Percentiles rank a stretch among this genome's conserved stretches.
These are phyloP conservation scores for Pogoniulus pusillus DNA, from an alignment of 2,797 vertebrate species.

Conservation along the genomic window DNA sequence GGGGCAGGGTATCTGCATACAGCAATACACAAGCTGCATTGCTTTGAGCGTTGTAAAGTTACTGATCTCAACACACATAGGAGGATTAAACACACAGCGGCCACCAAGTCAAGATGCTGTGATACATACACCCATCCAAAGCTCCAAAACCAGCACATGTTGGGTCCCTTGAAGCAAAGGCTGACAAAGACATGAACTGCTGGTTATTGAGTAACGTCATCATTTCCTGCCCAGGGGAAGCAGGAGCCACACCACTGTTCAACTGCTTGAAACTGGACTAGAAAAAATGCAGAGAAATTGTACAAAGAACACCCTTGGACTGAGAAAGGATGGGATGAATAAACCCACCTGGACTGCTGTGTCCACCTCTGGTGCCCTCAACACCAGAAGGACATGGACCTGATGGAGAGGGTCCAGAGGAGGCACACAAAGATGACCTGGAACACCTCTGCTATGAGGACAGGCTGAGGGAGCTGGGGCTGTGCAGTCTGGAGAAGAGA, in stretches of 20 bases:
- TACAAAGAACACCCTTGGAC: not conserved
- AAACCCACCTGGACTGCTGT: not conserved
- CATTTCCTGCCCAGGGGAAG: not conserved
- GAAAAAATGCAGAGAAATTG: not conserved
- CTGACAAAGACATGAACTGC: not conserved
- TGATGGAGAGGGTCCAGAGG: too few relatives aligned
- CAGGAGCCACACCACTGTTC: not conserved
- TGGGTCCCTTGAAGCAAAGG: not conserved
- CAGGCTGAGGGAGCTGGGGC: too few relatives aligned
- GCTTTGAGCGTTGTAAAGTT: not conserved
- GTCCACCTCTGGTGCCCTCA: too few relatives aligned
- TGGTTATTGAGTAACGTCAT: not conserved
- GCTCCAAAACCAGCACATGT: not conserved
- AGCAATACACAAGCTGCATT: not conserved
- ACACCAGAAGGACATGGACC: too few relatives aligned
- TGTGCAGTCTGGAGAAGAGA: too few relatives aligned
- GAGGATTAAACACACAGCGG: not conserved
- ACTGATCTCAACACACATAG: not conserved
- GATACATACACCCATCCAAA: not conserved
- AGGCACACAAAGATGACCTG: too few relatives aligned
- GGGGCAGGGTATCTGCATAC: not conserved
- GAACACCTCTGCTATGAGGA: too few relatives aligned
- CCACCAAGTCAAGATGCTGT: constrained; percentile 11
- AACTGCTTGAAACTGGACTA: not conserved
- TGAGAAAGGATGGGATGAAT: not conserved